Base-by-base conservation (phyloP, 2,113 vertebrate species). In the Desmodus rotundus region DNA sequence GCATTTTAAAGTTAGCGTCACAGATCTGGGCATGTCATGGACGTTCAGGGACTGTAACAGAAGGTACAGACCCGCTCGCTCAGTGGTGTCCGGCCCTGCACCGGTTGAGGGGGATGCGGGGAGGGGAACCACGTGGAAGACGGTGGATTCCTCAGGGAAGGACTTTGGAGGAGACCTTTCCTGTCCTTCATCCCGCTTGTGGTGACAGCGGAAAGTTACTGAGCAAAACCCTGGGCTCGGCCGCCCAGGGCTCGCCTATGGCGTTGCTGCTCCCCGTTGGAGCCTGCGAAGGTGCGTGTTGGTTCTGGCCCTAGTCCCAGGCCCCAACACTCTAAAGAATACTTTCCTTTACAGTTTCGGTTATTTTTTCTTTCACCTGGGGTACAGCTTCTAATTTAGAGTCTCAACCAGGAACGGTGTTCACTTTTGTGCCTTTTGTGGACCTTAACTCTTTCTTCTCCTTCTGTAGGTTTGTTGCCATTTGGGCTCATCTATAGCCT, bases 341-440 rank as follows among this genome's bases (percentile, higher is more conserved):
- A 63, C 65, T 88, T 94, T 76, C 50, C 43, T 43, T 84, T 67
- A 84, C 56, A 70, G 56, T 67, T 93, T 93, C 61, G 50, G 70
- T 86, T 83, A 78, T 72, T 88, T 91, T 87, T 93, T 74, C 87
- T 96, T 87, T 91, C 36, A 93, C 56, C 26, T 74, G 76, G 50
- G 19, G 36, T 91, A 16, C 33, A 80, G 24, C 91, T 95, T 97
- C 90, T 93, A 84, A 93, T 93, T 91, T 91, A 90, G 45, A 67
- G 19, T 91, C 87, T 96, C 22, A n/a, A n/a, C 63, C 70, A 95
- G 70, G 13, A 95, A 20, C 56, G 38, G 5, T 61, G 77, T 91
- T 26, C 70, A 87, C 36, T 63, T 93, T 52, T 20, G 47, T 87
- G 54, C 16, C 90, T 96, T 94, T 90, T 67, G 81, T 78, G 70